A percentile compares a stretch with the other conserved stretches of the same genome.
Conservation (phyloP, 1,140 invertebrate species). For the Calycopis cecrops region DNA sequence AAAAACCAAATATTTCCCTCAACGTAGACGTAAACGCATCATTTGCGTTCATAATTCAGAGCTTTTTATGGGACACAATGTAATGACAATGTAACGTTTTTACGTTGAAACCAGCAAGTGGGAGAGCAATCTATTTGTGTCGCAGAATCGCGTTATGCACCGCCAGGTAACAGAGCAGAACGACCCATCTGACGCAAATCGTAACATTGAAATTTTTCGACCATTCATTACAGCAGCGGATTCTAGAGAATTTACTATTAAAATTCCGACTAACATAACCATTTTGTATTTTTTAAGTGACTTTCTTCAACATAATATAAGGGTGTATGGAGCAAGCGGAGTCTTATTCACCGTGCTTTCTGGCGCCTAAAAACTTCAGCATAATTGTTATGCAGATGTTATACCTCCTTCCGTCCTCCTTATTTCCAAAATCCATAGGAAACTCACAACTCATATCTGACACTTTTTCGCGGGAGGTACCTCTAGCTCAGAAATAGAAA, state of each 20-base stretch:
- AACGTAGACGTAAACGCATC: background rate
- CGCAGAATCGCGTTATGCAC: background rate
- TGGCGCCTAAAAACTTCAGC: too few relatives aligned
- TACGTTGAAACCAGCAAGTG: background rate
- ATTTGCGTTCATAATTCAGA: background rate
- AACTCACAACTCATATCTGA: too few relatives aligned
- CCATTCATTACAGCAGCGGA: background rate
- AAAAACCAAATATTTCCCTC: background rate
- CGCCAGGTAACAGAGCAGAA: conserved; percentile 4
- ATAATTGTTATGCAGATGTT: too few relatives aligned
- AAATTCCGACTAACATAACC: background rate
- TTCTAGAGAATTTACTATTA: background rate
- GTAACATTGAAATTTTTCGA: conserved; percentile 10
- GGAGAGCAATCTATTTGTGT: conserved; percentile 1
- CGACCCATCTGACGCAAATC: conserved; percentile 3
- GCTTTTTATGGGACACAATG: background rate
- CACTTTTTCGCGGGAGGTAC: too few relatives aligned
- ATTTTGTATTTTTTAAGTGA: background rate
- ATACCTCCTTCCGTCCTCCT: too few relatives aligned
- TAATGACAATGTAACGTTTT: conserved; percentile 1
- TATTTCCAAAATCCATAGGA: too few relatives aligned
- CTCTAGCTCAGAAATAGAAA: too few relatives aligned
- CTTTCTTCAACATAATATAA: background rate
- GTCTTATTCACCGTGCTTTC: too few relatives aligned
- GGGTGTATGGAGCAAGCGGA: background rate